Evolutionary conservation across 2,113 vertebrate genomes (phyloP), one percentile per base, ranked within the genome.

Genomic region (Perccottus glenii): DNA sequence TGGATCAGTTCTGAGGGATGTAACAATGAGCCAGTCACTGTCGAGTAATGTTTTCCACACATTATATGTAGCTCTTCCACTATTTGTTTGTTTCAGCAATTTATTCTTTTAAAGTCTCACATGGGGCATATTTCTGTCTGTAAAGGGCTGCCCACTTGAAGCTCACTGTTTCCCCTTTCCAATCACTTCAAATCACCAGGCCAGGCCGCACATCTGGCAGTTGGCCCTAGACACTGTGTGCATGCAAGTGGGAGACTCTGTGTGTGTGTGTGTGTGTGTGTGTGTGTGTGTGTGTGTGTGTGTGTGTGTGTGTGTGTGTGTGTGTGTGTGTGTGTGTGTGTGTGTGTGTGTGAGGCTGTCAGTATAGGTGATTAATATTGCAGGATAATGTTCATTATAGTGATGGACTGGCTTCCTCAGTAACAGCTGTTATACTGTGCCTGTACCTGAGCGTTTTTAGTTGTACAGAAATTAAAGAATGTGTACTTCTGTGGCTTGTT

Each of bases 391-490:
- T 87, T 91, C 84, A 89, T 91, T 90, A 92, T 58, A 70, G 55
- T 91, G 91, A 92, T 91, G 89, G 86, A 90, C 80, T 52, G 67
- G 72, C 64, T 90, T 88, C 77, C 80, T 79, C 57, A 56, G 64
- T 50, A 91, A 83, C 91, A 92, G 91, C 85, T 91, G 92, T 75
- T 86, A 60, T 61, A 55, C 65, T 66, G 73, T 77, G 89, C 86
- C 86, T 90, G 83, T 75, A 78, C 84, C 73, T 60, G 61, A 72
- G 64, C 77, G 76, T 69, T 33, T 70, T 69, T 38, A 38, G 68
- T 67, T 76, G 58, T 64, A 51, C 60, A 70, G 68, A 58, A 49
- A 49, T 36, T 53, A 74, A 32, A 58, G 53, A 35, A 60, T 64
- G 67, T 58, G 14, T 63, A 70, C 51, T 33, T 50, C 49, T 42